Base-by-base conservation (phyloP, 2,797 vertebrate genomes). In the Schizopygopsis malacanthus region DNA sequence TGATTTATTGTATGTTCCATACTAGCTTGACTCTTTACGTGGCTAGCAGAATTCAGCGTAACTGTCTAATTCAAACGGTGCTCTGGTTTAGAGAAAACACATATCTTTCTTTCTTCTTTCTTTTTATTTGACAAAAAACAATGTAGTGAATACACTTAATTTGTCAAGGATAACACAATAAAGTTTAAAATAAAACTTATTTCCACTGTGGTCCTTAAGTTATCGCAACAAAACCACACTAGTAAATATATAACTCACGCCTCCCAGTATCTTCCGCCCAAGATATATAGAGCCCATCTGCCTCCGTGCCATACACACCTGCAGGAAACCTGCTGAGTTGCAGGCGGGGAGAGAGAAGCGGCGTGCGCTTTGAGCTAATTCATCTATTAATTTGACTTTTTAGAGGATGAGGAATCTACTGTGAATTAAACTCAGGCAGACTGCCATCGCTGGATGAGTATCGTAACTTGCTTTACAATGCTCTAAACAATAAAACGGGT, bases 231-330 rank as follows among this genome's bases (percentile, higher is more conserved):
- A 84, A 83, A 83, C 69, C 28, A 52, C 4, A 39, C 69, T 61
- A 73, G 84, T 69, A 76, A 84, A 87, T 71, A 84, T 87, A 79
- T 84, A 70, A 25, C 54, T 85, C 43, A 54, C 16, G 52, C 81
- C 87, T 88, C 81, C 87, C 81, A 76, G 84, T 50, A 73, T 88
- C 79, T 85, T 76, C 81, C 59, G 79, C 86, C 73, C 41, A 84
- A 90, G 89, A 88, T 85, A 87, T 86, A 91, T 87, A 89, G 85
- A 67, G 79, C 72, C 88, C 90, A 89, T 91, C 91, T 90, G 90
- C 86, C 85, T 82, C 59, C 47, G 75, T 84, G 69, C 72, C 61
- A 15, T 37, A 80, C 87, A 89, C 89, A 90, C 87, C 90, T 92
- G 91, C 87, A 90, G 87, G 80, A 83, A 85, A 87, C 87, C 84